A percentile compares a stretch with the other conserved stretches of the same genome.
These are phyloP conservation scores for Parnassius mnemosyne DNA, from an alignment of 2,888 invertebrate species.

Conservation along the genomic window DNA sequence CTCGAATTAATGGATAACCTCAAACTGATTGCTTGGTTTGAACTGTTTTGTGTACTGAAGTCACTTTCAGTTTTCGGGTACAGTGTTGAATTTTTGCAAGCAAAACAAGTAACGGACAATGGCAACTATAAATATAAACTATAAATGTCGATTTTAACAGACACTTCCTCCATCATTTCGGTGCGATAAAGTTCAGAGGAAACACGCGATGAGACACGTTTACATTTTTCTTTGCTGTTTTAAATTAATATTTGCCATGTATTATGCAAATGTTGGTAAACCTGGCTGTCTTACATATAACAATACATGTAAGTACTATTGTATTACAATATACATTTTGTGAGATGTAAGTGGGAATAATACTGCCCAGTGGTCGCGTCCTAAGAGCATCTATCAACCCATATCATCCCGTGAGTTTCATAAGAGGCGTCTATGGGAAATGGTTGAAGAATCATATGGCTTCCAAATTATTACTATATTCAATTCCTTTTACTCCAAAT, in stretches of 20 bases:
- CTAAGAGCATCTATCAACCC: no score
- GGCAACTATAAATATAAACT: conserved; percentile 16
- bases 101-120: conserved; percentile 21
- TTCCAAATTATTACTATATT: no score
- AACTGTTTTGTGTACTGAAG: conserved; percentile 1
- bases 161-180: conserved; percentile 12
- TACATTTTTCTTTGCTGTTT: conserved; percentile 38
- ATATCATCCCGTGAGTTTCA: no score
- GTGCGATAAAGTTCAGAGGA: conserved; percentile 9
- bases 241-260: conserved; percentile 40
- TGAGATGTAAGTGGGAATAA: no score
- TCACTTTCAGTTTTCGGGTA: conserved; percentile 4
- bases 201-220: conserved; percentile 21
- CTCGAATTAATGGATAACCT: no score
- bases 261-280: conserved; percentile 52
- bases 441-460: no score
- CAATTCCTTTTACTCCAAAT: no score
- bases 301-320: conserved; percentile 54
- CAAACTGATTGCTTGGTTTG: not conserved
- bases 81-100: conserved; percentile 20
- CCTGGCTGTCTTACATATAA: conserved; percentile 57
- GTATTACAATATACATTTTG: not conserved
- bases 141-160: conserved; percentile 6
- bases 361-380: no score
- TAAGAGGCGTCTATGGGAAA: no score